A percentile compares a stretch with the other conserved stretches of the same genome.
These are phyloP conservation scores for Peromyscus maniculatus DNA, from an alignment of 2,113 vertebrate genomes.

Conservation along the genomic window DNA sequence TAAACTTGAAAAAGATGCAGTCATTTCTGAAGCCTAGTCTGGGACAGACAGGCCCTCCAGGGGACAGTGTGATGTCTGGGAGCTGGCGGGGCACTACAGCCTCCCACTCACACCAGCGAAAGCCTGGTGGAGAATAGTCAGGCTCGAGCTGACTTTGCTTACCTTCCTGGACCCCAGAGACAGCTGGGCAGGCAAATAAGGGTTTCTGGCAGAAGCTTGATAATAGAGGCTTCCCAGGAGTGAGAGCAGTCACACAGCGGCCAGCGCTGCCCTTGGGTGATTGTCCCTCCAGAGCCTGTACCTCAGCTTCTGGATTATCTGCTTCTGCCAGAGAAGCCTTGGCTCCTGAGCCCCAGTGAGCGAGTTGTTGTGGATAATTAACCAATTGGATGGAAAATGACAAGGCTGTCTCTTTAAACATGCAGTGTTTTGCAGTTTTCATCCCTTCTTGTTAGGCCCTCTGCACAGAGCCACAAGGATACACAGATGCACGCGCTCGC, in stretches of 20 bases:
- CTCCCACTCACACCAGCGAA: not conserved
- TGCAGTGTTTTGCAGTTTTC: not conserved
- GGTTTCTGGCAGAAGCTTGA: not conserved
- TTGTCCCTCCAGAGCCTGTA: not conserved
- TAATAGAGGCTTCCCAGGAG: not conserved
- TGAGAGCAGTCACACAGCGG: not conserved
- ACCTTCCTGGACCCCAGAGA: not conserved
- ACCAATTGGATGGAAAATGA: not conserved
- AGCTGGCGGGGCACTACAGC: not conserved
- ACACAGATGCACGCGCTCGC: not conserved
- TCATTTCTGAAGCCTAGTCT: constrained; percentile 8
- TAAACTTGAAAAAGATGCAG: not conserved
- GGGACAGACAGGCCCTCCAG: not conserved
- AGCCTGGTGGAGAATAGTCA: not conserved
- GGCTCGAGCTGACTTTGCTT: not conserved
- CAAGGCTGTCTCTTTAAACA: not conserved
- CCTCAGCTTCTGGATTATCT: not conserved
- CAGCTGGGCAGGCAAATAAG: constrained; percentile 20
- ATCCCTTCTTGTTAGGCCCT: not conserved
- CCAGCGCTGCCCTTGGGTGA: not conserved
- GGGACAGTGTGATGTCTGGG: not conserved
- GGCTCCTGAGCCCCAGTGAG: not conserved
- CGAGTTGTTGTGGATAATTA: not conserved
- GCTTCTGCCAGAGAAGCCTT: not conserved
- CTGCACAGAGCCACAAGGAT: not conserved